These are phyloP conservation scores for Aphodius sticticus DNA, from an alignment of 2,888 invertebrate species.

Conservation along the genomic window DNA sequence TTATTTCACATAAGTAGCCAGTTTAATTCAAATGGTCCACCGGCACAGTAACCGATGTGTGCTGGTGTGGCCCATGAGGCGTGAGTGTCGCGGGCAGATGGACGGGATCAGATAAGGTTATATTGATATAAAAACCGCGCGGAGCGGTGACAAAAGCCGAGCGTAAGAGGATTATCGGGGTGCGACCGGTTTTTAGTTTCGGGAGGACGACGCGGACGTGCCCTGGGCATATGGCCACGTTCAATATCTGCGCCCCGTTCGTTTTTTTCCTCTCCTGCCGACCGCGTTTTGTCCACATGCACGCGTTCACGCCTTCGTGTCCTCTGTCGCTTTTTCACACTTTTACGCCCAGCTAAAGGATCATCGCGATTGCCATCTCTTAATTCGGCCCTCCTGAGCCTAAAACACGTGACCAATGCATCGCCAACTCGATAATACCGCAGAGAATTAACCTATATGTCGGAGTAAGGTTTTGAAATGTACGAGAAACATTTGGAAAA, in stretches of 20 bases:
- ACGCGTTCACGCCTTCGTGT: neutral
- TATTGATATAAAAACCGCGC: slow-evolving; percentile 56
- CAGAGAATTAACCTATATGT: no score
- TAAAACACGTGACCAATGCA: neutral
- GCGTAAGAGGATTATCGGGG: slow-evolving; percentile 50
- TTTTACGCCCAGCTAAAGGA: neutral
- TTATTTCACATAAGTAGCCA: neutral
- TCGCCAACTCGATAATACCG: no score
- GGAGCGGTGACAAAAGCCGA: slow-evolving; percentile 52
- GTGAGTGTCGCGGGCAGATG: slow-evolving; percentile 40
- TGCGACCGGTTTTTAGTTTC: slow-evolving; percentile 57
- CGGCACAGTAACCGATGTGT: neutral
- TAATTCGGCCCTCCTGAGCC: neutral
- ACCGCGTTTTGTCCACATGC: neutral
- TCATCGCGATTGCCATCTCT: neutral
- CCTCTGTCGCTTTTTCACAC: neutral
- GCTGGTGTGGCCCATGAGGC: neutral
- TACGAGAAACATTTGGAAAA: no score
- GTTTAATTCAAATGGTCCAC: neutral
- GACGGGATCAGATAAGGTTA: slow-evolving; percentile 53
- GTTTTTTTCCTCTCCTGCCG: slow-evolving; percentile 27
- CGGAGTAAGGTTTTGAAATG: no score
- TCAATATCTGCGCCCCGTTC: slow-evolving; percentile 31
- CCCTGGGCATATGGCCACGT: slow-evolving; percentile 47
- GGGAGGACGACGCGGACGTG: neutral